Percentiles rank a stretch among this genome's conserved stretches.
Conservation (phyloP, 2,888 invertebrate species). For the Molanna angustata region DNA sequence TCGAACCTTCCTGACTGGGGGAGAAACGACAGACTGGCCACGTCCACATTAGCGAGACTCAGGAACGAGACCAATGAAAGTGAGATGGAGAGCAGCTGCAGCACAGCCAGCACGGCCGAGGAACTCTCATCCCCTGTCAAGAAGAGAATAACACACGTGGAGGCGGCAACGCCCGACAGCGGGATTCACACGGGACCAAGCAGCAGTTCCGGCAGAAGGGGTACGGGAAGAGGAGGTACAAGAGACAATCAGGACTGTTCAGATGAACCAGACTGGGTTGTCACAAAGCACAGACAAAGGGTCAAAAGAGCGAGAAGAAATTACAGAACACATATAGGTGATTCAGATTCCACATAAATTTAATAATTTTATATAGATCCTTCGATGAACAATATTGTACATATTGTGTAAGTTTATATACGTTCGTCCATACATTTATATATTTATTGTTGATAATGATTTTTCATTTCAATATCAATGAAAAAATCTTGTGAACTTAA, state of each 20-base stretch:
- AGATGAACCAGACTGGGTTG: conserved; percentile 51
- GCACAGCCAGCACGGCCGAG: conserved; percentile 46
- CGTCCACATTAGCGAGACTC: conserved; percentile 41
- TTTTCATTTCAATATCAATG: too few relatives aligned
- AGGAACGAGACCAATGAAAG: conserved; percentile 54
- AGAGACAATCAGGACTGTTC: conserved; percentile 41
- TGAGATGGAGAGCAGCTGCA: conserved; percentile 52
- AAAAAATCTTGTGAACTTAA: too few relatives aligned
- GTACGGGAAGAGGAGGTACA: conserved; percentile 24
- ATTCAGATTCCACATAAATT: conserved; percentile 61
- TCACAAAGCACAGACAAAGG: conserved; percentile 55
- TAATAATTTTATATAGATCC: not conserved
- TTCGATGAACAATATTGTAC: too few relatives aligned
- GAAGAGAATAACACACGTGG: conserved; percentile 25
- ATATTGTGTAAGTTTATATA: too few relatives aligned
- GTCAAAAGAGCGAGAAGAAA: conserved; percentile 62
- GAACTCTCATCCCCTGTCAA: conserved; percentile 36
- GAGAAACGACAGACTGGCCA: conserved; percentile 34
- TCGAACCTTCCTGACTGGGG: conserved; percentile 36
- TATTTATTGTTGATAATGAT: too few relatives aligned
- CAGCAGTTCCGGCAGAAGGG: conserved; percentile 36
- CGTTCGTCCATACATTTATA: too few relatives aligned
- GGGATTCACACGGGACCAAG: conserved; percentile 47
- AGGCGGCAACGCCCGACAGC: conserved; percentile 44
- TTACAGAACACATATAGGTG: conserved; percentile 60